Percentiles rank a stretch among this genome's conserved stretches.
Evolutionary conservation across 2,113 vertebrate genomes (phyloP).

Genomic region (Microtus pennsylvanicus): DNA sequence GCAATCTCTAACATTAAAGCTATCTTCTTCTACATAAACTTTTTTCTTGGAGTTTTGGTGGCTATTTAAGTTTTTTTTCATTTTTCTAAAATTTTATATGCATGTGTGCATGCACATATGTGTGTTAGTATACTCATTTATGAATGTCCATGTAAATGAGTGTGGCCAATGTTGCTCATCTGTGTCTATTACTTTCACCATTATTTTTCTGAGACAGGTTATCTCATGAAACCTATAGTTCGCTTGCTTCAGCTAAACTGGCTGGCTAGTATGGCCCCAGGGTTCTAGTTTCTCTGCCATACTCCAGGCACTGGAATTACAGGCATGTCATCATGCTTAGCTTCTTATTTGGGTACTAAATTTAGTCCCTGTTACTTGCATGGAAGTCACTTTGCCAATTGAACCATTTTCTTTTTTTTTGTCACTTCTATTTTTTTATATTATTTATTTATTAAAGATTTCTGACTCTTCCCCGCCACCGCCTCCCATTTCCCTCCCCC

Average conservation of each 20-base stretch:
- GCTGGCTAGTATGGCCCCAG: too few relatives aligned
- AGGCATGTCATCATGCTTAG: not conserved
- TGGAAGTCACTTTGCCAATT: not conserved
- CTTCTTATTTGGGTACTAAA: not conserved
- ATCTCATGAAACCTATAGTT: not conserved
- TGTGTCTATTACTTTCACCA: not conserved
- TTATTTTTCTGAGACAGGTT: not conserved
- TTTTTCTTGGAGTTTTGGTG: not conserved
- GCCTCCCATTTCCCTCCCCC: too few relatives aligned
- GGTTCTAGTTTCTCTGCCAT: not conserved
- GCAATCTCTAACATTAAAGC: not conserved
- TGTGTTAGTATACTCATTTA: not conserved
- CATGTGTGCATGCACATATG: not conserved
- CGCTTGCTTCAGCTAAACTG: not conserved
- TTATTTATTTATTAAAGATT: too few relatives aligned
- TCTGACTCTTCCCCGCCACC: too few relatives aligned
- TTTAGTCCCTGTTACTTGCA: not conserved
- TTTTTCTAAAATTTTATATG: not conserved
- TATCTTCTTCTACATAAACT: not conserved
- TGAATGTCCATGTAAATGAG: not conserved
- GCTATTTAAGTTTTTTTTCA: not conserved
- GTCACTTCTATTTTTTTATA: too few relatives aligned
- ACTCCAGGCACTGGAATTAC: not conserved
- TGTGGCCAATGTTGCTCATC: not conserved
- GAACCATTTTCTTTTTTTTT: not conserved